phyloP scores from a whole-genome alignment of 2,888 invertebrate species.

The Teleiodes luculella region DNA sequence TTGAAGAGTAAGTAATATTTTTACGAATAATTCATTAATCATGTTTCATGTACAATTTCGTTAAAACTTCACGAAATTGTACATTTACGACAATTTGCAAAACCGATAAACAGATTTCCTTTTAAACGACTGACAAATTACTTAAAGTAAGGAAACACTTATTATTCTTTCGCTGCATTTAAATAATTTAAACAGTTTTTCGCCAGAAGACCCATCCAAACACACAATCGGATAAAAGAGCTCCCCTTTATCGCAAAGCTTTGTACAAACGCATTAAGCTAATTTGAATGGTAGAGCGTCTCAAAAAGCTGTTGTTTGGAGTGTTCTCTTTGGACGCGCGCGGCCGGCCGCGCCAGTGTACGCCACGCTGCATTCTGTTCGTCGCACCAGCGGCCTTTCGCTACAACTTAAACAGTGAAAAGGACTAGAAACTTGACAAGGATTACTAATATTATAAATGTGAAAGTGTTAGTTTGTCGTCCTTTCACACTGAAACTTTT shows the following conservation, averaged over 20 bases:
- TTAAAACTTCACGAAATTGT: too few relatives aligned
- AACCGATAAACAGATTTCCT: too few relatives aligned
- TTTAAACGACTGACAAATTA: neutral
- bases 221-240: conserved; percentile 41
- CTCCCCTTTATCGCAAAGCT: conserved; percentile 69
- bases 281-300: conserved; percentile 74
- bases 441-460: too few relatives aligned
- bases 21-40: too few relatives aligned
- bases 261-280: conserved; percentile 75
- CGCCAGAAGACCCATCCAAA: conserved; percentile 16
- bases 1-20: too few relatives aligned
- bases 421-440: neutral
- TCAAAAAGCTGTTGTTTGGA: conserved; percentile 74
- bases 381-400: conserved; percentile 50
- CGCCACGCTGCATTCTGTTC: conserved; percentile 65
- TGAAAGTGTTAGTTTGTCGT: too few relatives aligned
- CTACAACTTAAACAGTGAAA: neutral
- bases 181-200: neutral
- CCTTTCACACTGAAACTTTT: too few relatives aligned
- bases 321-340: conserved; percentile 65
- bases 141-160: neutral
- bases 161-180: neutral
- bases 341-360: conserved; percentile 66
- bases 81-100: too few relatives aligned
- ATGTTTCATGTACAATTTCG: too few relatives aligned